phyloP scores from a whole-genome alignment of 1,140 invertebrate species.

The Aradophagus sp. region DNA sequence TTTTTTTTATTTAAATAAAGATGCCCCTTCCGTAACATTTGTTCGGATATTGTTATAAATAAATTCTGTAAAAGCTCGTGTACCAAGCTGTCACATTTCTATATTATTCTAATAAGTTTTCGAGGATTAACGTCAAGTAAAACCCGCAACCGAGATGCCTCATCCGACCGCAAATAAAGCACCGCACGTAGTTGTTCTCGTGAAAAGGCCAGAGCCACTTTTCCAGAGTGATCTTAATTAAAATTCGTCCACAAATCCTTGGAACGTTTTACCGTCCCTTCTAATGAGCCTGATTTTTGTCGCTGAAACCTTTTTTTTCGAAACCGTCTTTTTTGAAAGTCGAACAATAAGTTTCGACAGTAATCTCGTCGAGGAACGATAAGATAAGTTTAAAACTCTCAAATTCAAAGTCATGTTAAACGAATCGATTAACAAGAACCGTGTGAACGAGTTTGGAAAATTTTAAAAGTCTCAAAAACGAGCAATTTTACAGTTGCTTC shows the following conservation, averaged over 20 bases:
- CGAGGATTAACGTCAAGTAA: conserved; percentile 39
- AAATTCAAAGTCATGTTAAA: no score
- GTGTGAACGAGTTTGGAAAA: no score
- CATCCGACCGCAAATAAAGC: conserved; percentile 5
- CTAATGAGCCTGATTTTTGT: neutral
- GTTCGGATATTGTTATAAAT: no score
- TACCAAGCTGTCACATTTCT: conserved; percentile 23
- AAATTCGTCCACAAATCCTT: conserved; percentile 27
- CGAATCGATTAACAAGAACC: no score
- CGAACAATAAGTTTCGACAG: no score
- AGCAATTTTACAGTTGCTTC: no score
- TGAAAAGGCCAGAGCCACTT: conserved; percentile 3
- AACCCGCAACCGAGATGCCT: conserved; percentile 7
- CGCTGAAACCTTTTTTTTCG: neutral
- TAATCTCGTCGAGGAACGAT: no score
- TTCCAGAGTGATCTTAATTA: conserved; percentile 16
- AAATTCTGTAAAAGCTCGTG: conserved; percentile 19
- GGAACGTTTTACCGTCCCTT: conserved; percentile 13
- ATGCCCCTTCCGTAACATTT: conserved; percentile 10
- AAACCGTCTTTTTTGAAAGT: neutral
- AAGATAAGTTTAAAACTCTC: no score
- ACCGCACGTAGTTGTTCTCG: neutral
- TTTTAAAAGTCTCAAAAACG: no score
- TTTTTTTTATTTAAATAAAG: no score
- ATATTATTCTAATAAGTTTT: conserved; percentile 26